Evolutionary conservation across 2,113 vertebrate species (phyloP), one percentile per base, ranked within the genome.

Genomic region (Sphaerodactylus townsendi): DNA sequence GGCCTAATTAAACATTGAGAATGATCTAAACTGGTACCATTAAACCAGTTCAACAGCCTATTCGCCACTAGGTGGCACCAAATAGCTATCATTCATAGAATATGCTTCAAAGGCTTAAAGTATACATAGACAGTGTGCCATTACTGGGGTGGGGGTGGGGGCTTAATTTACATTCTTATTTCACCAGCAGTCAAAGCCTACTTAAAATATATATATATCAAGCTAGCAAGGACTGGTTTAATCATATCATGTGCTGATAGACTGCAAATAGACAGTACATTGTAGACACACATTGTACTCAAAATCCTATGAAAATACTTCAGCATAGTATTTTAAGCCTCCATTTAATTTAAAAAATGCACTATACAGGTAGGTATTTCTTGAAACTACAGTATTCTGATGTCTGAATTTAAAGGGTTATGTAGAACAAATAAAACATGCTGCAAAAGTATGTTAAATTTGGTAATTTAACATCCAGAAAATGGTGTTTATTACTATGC

Each of bases 21-120:
- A 84, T 91, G 83, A 90, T 87, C 71, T 48, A 86, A 81, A 66
- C 37, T 15, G 8, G 11, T 74, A 56, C 77, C 48, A 83, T 7
- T 33, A 76, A 90, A 85, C 71, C 19, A 64, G 46, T 92, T 92
- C 87, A 81, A 62, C 79, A 89, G 81, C 17, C 2, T 0, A 4
- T 2, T 1, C 0, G 82, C 95, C 96, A 95, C 95, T 93, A 91
- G 96, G 95, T 93, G 95, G 95, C 92, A 89, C 90, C 93, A 95
- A 92, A 94, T 85, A 92, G 91, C 93, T 76, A 87, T 70, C 86
- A 88, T 90, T 90, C 44, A 71, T 88, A 50, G n/a, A 73, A 66
- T 11, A 13, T 53, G 70, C 70, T 28, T 81, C 59, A 74, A 89
- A 56, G 62, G 15, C 53, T 85, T 56, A 81, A 41, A 11, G 66